Conservation (phyloP, 2,797 vertebrate species). For the Eulemur albifrons region DNA sequence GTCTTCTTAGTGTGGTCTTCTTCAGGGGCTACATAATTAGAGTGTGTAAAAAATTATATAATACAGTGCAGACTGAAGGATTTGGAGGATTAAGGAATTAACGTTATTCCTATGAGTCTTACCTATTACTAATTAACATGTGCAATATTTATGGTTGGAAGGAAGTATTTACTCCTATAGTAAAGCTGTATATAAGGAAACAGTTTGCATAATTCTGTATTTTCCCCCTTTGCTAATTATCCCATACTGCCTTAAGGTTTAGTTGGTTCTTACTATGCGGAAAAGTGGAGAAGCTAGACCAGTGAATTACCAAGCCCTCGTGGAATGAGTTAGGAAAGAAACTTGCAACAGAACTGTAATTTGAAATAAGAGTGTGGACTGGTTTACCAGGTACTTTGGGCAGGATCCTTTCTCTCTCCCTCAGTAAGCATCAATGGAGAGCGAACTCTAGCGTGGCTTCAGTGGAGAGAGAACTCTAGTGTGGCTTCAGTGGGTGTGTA, state of each 20-base stretch:
- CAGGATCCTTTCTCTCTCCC: background rate
- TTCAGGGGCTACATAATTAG: constrained; percentile 5
- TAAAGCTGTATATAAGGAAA: background rate
- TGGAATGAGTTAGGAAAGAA: background rate
- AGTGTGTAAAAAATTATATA: background rate
- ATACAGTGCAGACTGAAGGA: background rate
- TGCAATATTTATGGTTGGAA: background rate
- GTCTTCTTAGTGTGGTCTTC: background rate
- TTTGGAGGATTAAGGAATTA: constrained; percentile 45
- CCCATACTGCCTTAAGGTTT: background rate
- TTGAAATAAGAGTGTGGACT: background rate
- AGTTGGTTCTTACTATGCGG: background rate
- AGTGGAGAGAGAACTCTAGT: background rate
- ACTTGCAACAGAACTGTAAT: background rate
- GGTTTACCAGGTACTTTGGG: background rate
- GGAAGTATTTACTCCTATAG: background rate
- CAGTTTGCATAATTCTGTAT: background rate
- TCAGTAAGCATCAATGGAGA: background rate
- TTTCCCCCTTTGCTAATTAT: background rate
- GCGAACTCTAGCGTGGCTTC: background rate
- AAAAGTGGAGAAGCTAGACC: background rate
- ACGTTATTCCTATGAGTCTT: background rate
- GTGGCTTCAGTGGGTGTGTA: background rate
- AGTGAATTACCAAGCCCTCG: background rate
- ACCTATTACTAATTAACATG: background rate